phyloP scores from a whole-genome alignment of 2,113 vertebrate species.

The Eleginops maclovinus region DNA sequence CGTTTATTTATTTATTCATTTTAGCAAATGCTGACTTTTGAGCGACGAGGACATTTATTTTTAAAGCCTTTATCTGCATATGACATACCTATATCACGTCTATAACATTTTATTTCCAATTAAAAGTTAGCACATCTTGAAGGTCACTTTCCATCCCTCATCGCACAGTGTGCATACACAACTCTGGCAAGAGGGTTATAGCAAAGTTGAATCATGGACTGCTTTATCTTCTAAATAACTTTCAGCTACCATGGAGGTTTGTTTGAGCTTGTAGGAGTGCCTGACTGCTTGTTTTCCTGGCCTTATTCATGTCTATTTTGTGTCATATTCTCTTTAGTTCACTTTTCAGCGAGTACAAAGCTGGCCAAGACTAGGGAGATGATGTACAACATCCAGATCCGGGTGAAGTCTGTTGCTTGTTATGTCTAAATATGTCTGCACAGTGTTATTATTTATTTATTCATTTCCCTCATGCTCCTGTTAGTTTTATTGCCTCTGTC shows the following conservation, averaged over 20 bases:
- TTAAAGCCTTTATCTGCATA: no score
- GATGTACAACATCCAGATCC: not conserved
- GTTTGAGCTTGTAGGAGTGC: not conserved
- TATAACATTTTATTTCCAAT: not conserved
- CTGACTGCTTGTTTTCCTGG: not conserved
- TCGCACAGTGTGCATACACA: not conserved
- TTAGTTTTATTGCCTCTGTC: conserved; percentile 5
- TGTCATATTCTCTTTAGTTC: not conserved
- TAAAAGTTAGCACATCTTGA: not conserved
- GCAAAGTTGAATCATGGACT: not conserved
- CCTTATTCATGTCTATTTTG: no score
- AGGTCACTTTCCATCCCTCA: not conserved
- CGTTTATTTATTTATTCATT: no score
- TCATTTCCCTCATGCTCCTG: not conserved
- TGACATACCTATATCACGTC: no score
- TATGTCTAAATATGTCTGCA: not conserved
- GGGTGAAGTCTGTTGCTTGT: not conserved
- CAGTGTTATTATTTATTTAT: conserved; percentile 4
- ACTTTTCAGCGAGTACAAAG: not conserved
- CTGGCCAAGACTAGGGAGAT: not conserved
- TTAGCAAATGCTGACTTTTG: no score
- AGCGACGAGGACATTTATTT: no score
- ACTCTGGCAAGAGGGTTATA: not conserved
- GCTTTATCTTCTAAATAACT: not conserved
- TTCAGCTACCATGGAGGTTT: not conserved